phyloP scores from a whole-genome alignment of 2,888 invertebrate genomes.

The Agrochola litura region DNA sequence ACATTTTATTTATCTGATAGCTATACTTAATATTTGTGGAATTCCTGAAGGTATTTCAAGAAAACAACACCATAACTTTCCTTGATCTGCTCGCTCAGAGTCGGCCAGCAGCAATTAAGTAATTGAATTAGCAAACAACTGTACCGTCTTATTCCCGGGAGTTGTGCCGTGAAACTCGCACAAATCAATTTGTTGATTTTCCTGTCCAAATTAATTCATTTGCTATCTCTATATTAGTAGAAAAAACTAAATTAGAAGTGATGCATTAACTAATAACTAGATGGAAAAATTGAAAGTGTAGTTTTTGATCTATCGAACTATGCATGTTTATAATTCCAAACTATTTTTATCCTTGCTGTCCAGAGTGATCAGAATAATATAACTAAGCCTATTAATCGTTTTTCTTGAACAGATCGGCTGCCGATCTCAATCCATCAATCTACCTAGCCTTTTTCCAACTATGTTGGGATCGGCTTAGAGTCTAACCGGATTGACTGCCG shows the following conservation, averaged over 20 bases:
- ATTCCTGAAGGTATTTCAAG: not conserved
- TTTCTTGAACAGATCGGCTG: not conserved
- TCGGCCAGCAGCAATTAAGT: conserved; percentile 16
- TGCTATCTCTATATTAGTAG: not conserved
- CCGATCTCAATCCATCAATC: not conserved
- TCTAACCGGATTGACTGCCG: too few species aligned
- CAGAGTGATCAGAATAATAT: not conserved
- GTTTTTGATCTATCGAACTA: not conserved
- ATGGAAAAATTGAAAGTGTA: not conserved
- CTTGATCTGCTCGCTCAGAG: not conserved
- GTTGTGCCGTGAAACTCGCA: not conserved
- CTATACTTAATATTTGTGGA: not conserved
- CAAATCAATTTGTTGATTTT: conserved; percentile 14
- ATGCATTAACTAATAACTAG: not conserved
- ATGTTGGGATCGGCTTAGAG: too few species aligned
- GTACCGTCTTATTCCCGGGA: not conserved
- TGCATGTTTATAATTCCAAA: not conserved
- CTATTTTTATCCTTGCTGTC: not conserved
- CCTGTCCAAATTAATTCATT: not conserved
- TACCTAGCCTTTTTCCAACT: too few species aligned
- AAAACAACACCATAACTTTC: not conserved
- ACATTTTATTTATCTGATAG: too few species aligned
- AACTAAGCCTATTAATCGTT: not conserved
- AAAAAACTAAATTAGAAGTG: not conserved
- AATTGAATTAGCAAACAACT: conserved; percentile 22